A percentile compares a stretch with the other conserved stretches of the same genome.
Conservation (phyloP, 2,888 invertebrate species). For the Phrixothrix hirtus region DNA sequence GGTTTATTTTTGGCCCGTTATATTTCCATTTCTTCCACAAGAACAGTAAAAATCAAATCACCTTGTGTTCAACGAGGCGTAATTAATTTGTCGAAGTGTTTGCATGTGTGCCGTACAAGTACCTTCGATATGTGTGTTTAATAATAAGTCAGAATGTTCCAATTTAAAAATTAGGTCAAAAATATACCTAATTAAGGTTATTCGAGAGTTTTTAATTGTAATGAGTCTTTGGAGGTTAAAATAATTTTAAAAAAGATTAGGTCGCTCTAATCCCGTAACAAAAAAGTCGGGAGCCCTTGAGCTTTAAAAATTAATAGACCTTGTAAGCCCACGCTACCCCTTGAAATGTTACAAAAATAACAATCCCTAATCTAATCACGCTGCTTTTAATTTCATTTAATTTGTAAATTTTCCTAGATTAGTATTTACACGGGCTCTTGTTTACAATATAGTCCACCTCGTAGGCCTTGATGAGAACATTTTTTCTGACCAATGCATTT, state of each 20-base stretch:
- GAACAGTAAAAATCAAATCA: slow-evolving; percentile 15
- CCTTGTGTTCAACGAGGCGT: too few species aligned
- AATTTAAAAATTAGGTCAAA: slow-evolving; percentile 18
- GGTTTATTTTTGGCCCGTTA: slow-evolving; percentile 26
- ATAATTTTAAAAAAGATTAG: slow-evolving; percentile 15
- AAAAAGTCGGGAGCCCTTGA: slow-evolving; percentile 1
- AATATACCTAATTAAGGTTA: slow-evolving; percentile 17
- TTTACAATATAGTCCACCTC: not conserved
- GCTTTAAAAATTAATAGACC: slow-evolving; percentile 6
- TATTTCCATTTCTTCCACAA: slow-evolving; percentile 19
- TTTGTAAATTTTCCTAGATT: too few species aligned
- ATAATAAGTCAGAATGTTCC: too few species aligned
- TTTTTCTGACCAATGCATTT: slow-evolving; percentile 13
- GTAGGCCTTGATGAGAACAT: slow-evolving; percentile 19
- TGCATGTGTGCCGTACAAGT: too few species aligned
- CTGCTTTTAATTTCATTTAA: too few species aligned
- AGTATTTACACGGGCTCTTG: too few species aligned
- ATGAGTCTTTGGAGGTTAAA: slow-evolving; percentile 17
- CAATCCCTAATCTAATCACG: too few species aligned
- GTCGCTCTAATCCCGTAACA: slow-evolving; percentile 7
- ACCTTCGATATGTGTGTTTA: too few species aligned
- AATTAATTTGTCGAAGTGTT: too few species aligned
- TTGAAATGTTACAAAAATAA: too few species aligned
- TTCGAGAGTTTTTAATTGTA: slow-evolving; percentile 21
- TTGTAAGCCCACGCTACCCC: slow-evolving; percentile 8